Conservation (phyloP, 2,888 invertebrate genomes). For the Athrips mouffetella region DNA sequence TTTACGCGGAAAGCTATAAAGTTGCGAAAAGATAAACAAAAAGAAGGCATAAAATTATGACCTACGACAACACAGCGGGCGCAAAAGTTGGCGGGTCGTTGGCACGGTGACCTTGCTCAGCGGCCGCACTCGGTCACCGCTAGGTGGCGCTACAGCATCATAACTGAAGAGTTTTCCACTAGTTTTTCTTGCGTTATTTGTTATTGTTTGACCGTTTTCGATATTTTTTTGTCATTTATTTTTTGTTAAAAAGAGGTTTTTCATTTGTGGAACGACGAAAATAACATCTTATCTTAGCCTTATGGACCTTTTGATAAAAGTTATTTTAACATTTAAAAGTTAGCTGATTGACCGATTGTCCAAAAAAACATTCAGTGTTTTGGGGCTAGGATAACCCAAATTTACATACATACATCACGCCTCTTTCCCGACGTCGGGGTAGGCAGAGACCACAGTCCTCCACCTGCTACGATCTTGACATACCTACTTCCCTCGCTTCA, state of each 20-base stretch:
- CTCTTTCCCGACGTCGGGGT: too few relatives aligned
- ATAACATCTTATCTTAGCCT: too few relatives aligned
- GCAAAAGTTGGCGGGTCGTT: constrained; percentile 77
- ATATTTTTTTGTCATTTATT: not conserved
- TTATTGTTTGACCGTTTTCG: not conserved
- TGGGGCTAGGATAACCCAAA: too few relatives aligned
- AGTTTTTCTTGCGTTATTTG: not conserved
- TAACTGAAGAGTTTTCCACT: not conserved
- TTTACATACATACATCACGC: too few relatives aligned
- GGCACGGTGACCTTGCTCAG: constrained; percentile 72
- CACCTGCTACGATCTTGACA: too few relatives aligned
- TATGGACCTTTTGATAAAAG: too few relatives aligned
- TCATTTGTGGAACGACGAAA: too few relatives aligned
- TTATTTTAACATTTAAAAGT: too few relatives aligned
- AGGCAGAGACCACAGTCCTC: too few relatives aligned
- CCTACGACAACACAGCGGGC: constrained; percentile 78
- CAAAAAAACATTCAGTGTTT: too few relatives aligned
- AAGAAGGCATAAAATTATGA: constrained; percentile 79
- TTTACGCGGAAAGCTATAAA: constrained; percentile 69
- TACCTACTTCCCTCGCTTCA: too few relatives aligned
- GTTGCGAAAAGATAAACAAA: constrained; percentile 78
- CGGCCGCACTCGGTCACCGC: constrained; percentile 43
- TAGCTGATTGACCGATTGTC: too few relatives aligned
- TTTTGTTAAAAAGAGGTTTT: not conserved
- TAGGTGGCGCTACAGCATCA: constrained; percentile 56